These are phyloP conservation scores for Drosophila kohkoa DNA, from an alignment of 1,140 invertebrate genomes.

Conservation along the genomic window DNA sequence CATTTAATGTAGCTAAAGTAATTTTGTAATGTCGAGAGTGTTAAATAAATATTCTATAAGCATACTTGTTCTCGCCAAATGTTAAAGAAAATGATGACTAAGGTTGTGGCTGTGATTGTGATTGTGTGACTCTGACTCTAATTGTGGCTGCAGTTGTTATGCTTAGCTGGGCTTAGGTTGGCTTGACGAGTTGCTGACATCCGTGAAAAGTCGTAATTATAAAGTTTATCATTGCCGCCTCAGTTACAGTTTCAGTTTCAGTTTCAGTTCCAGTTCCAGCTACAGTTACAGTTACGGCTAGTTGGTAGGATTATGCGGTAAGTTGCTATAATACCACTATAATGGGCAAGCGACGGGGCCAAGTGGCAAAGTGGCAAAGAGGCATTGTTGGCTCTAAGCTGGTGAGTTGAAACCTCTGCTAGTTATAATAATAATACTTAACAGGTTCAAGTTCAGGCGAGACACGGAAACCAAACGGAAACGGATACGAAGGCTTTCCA, in stretches of 20 bases:
- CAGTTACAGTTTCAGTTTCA: background rate
- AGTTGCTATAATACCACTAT: conserved; percentile 3
- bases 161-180: background rate
- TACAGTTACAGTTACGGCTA: conserved; percentile 3
- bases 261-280: background rate
- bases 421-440: background rate
- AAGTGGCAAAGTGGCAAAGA: background rate
- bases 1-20: no score
- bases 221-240: conserved; percentile 32
- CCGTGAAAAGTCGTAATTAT: conserved; percentile 41
- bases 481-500: no score
- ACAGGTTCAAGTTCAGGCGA: background rate
- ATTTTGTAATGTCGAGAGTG: no score
- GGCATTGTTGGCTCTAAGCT: no score
- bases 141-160: conserved; percentile 1
- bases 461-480: background rate
- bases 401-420: background rate
- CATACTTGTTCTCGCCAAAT: background rate
- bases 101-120: background rate
- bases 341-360: background rate
- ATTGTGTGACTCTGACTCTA: background rate
- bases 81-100: background rate
- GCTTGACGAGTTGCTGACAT: conserved; percentile 54
- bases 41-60: no score
- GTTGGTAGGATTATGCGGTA: conserved; percentile 18